Percentiles rank a stretch among this genome's conserved stretches.
Evolutionary conservation across 1,140 invertebrate genomes (phyloP).

Genomic region (Phthorimaea operculella): DNA sequence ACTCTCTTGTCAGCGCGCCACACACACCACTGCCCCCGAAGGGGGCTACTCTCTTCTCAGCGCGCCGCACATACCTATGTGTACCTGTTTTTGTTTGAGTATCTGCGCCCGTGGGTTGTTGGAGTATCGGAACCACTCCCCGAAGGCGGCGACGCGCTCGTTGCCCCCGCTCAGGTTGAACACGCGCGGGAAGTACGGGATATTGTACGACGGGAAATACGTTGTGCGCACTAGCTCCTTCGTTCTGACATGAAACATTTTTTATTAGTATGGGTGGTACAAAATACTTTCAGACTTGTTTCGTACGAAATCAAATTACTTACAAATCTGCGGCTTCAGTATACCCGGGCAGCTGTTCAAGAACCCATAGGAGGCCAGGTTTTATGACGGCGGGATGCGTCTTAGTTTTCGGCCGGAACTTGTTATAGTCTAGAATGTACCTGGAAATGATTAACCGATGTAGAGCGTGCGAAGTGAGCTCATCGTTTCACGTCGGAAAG

Average conservation of each 20-base stretch:
- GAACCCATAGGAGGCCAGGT: constrained; percentile 43
- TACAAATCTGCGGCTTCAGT: constrained; percentile 42
- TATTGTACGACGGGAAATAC: constrained; percentile 83
- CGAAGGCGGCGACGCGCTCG: constrained; percentile 71
- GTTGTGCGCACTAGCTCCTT: constrained; percentile 63
- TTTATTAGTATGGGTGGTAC: too few species aligned
- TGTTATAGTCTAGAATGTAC: constrained; percentile 56
- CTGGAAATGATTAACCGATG: constrained; percentile 18
- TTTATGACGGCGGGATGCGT: constrained; percentile 5
- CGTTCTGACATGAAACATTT: constrained; percentile 62
- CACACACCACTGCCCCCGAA: too few species aligned
- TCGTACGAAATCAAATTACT: too few species aligned
- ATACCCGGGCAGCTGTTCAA: constrained; percentile 44
- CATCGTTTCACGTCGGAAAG: too few species aligned
- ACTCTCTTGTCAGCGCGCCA: too few species aligned
- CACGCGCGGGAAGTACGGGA: constrained; percentile 74
- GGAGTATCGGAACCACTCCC: constrained; percentile 79
- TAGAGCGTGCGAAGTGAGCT: neutral
- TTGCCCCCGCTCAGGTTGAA: constrained; percentile 74
- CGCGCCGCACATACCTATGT: too few species aligned
- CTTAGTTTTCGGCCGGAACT: constrained; percentile 23
- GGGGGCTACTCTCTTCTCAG: too few species aligned
- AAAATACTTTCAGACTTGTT: too few species aligned
- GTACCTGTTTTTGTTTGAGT: constrained; percentile 71
- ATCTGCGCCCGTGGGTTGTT: constrained; percentile 74